Evolutionary conservation across 2,888 invertebrate genomes (phyloP).

Genomic region (Drosophila sordidapex): DNA sequence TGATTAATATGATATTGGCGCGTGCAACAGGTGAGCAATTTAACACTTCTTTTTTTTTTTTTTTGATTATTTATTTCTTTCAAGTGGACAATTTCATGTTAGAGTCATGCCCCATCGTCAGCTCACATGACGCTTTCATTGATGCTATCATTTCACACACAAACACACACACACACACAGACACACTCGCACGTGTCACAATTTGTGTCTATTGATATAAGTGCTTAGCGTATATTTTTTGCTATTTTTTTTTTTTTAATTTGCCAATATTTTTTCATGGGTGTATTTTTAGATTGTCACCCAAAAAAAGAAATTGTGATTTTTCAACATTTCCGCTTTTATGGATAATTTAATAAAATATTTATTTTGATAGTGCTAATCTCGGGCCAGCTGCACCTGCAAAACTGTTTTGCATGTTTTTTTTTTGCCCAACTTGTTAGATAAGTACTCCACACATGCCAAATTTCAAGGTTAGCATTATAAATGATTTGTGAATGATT

Average conservation of each 20-base stretch:
- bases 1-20: conserved; percentile 31
- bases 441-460: conserved; percentile 13
- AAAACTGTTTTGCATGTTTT: conserved; percentile 40
- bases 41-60: not conserved
- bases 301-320: conserved; percentile 8
- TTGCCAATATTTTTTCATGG: conserved; percentile 11
- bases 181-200: conserved; percentile 20
- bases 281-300: conserved; percentile 38
- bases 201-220: conserved; percentile 56
- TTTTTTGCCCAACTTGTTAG: conserved; percentile 22
- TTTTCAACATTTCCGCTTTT: conserved; percentile 53
- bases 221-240: conserved; percentile 29
- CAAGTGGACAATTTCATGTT: conserved; percentile 39
- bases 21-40: conserved; percentile 55
- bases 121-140: conserved; percentile 57
- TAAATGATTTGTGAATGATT: conserved; percentile 32
- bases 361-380: conserved; percentile 49
- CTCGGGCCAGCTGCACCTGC: conserved; percentile 39
- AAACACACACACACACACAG: conserved; percentile 2
- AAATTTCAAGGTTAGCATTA: conserved; percentile 35
- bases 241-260: conserved; percentile 16
- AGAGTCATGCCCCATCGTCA: conserved; percentile 31
- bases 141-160: conserved; percentile 32
- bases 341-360: conserved; percentile 50
- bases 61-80: conserved; percentile 8